A percentile compares a stretch with the other conserved stretches of the same genome.
Evolutionary conservation across 1,140 invertebrate genomes (phyloP).

Genomic region (Belonocnema kinseyi): DNA sequence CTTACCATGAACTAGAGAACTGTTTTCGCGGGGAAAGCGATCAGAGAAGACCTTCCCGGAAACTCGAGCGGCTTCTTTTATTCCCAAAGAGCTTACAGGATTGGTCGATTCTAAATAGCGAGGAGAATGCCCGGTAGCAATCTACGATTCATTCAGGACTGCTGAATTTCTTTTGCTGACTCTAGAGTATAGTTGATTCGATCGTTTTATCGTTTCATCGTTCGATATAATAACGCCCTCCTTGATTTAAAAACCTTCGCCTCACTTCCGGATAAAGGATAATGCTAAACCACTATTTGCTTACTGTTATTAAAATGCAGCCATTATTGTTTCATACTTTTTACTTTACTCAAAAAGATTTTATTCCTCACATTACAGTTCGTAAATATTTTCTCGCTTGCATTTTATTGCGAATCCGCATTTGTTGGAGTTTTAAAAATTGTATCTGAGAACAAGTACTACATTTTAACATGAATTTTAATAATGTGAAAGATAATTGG

Average conservation of each 20-base stretch:
- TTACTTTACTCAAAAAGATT: too few species aligned
- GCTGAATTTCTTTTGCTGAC: constrained; percentile 24
- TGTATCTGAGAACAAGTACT: too few species aligned
- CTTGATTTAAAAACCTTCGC: background rate
- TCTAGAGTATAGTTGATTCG: background rate
- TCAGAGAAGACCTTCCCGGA: background rate
- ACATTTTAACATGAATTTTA: too few species aligned
- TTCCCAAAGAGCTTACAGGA: background rate
- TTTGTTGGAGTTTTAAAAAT: too few species aligned
- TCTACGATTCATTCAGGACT: background rate
- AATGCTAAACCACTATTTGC: too few species aligned
- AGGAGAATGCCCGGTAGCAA: background rate
- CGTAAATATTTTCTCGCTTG: too few species aligned
- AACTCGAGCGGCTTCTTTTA: background rate
- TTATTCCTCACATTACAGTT: too few species aligned
- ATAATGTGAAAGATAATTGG: too few species aligned
- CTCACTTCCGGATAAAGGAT: too few species aligned
- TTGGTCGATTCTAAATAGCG: too few species aligned
- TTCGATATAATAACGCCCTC: background rate
- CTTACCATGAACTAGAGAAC: constrained; percentile 3
- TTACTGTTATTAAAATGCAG: too few species aligned
- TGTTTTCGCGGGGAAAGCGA: background rate
- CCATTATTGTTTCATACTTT: background rate
- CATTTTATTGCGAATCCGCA: too few species aligned
- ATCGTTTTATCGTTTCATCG: constrained; percentile 16